Base-by-base conservation (phyloP, 35 echinoderm and acorn worm genomes). In the Diadema setosum region DNA sequence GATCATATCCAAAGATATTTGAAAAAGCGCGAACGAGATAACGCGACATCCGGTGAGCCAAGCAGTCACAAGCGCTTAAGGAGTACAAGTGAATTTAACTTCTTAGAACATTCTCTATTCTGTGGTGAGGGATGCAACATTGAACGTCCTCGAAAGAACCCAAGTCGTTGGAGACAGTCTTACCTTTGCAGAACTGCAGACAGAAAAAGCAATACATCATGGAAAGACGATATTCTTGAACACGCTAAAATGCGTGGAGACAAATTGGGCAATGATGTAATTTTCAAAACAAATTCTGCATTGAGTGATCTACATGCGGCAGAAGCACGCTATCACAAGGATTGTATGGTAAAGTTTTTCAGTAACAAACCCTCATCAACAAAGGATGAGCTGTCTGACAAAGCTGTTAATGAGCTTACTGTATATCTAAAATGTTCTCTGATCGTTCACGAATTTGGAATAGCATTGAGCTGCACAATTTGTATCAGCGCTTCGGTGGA, bases 241-340 rank as follows among this genome's bases (percentile, higher is more conserved):
- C 8, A 11, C 33, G 78, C 17, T 40, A 50, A 43, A 1, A 43
- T 26, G 8, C 31, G 70, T 4, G 41, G 69, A 7, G 86, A 88
- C 24, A 40, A 83, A 3, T 81, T 12, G 40, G 65, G 69, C 8
- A 50, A 81, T 11, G 40, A 46, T 46, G 39, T 88, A 2, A 16
- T 6, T 15, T 25, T 24, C 16, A 34, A 61, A n/a, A 39, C 42
- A 3, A 39, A 56, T 33, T 20, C 11, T 40, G 86, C 70, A 24
- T 27, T 86, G 20, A 86, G 84, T 86, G 84, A 86, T 36, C 58
- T 86, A 7, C 84, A 86, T 86, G 84, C 65, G 37, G 65, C 65
- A 32, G 30, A 73, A 33, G 86, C 65, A 16, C 65, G 86, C 2
- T 88, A n/a, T n/a, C n/a, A 88, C 70, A 35, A 45, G 17, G 86